A percentile compares a stretch with the other conserved stretches of the same genome.
Evolutionary conservation across 2,113 vertebrate species (phyloP).

Genomic region (Rhea americana): DNA sequence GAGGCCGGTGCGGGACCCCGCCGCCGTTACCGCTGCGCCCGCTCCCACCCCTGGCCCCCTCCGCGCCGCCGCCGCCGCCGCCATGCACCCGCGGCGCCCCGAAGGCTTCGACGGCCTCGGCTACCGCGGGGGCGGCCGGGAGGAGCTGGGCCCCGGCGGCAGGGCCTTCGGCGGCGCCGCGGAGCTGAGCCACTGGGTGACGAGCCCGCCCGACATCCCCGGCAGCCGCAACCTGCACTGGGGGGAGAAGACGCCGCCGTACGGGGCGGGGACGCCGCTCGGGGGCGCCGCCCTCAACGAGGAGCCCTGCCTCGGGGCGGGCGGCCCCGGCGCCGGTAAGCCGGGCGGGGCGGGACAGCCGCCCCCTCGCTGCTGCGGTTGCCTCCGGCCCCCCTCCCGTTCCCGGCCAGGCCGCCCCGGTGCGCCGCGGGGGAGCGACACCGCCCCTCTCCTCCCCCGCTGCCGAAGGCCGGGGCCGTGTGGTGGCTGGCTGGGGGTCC

Average conservation of each 20-base stretch:
- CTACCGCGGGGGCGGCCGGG: constrained; percentile 83
- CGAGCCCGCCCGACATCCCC: constrained; percentile 91
- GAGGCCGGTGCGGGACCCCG: rapidly evolving
- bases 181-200: constrained; percentile 88
- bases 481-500: not conserved
- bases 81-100: constrained; percentile 89
- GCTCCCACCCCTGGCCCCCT: not conserved
- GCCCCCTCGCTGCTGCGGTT: not conserved
- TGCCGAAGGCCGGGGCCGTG: not conserved
- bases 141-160: constrained; percentile 75
- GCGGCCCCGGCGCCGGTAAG: constrained; percentile 69
- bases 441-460: too few species aligned
- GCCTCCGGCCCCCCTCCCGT: not conserved
- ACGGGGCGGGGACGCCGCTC: constrained; percentile 70
- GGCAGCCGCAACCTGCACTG: constrained; percentile 93
- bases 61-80: not conserved
- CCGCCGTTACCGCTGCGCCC: rapidly evolving
- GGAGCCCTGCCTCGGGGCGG: constrained; percentile 37
- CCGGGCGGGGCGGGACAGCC: not conserved
- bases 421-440: too few species aligned
- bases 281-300: constrained; percentile 70
- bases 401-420: too few species aligned
- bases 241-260: constrained; percentile 85
- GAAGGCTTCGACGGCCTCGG: constrained; percentile 92
- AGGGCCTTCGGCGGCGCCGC: constrained; percentile 79